Evolutionary conservation across 2,888 invertebrate genomes (phyloP).

Genomic region (Epirrhoe tristata): DNA sequence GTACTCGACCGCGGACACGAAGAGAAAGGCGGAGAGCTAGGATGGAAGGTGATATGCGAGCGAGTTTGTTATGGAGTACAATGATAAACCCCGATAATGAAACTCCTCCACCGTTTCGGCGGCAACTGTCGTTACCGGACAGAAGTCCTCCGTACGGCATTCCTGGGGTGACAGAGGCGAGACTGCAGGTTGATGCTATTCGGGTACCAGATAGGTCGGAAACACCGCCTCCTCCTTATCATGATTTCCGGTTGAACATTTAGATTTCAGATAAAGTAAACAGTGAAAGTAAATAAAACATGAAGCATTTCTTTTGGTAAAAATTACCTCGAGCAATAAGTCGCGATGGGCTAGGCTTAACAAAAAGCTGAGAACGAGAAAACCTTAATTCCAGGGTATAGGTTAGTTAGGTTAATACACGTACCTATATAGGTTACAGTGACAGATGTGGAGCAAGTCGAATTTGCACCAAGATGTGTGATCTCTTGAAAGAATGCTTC

Average conservation of each 20-base stretch:
- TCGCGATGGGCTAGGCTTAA: too few species aligned
- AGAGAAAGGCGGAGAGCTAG: conserved; percentile 58
- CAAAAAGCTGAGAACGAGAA: too few species aligned
- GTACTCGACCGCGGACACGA: conserved; percentile 55
- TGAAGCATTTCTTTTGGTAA: not conserved
- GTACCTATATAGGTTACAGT: not conserved
- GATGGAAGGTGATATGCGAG: conserved; percentile 70
- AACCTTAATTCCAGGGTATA: too few species aligned
- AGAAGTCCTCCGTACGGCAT: conserved; percentile 61
- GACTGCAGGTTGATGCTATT: conserved; percentile 65
- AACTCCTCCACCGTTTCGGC: conserved; percentile 72
- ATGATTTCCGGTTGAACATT: conserved; percentile 69
- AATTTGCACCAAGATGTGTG: not conserved
- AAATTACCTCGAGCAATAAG: not conserved
- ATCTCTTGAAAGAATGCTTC: too few species aligned
- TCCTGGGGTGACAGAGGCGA: conserved; percentile 57
- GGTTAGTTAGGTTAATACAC: too few species aligned
- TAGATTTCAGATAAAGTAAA: conserved; percentile 35
- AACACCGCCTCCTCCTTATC: conserved; percentile 80
- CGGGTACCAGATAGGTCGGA: conserved; percentile 66
- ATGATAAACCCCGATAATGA: conserved; percentile 69
- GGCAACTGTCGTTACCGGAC: conserved; percentile 68
- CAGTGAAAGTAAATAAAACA: not conserved
- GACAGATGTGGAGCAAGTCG: not conserved
- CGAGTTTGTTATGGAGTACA: conserved; percentile 72